Base-by-base conservation (phyloP, 2,113 vertebrate genomes). In the Mastomys natalensis region DNA sequence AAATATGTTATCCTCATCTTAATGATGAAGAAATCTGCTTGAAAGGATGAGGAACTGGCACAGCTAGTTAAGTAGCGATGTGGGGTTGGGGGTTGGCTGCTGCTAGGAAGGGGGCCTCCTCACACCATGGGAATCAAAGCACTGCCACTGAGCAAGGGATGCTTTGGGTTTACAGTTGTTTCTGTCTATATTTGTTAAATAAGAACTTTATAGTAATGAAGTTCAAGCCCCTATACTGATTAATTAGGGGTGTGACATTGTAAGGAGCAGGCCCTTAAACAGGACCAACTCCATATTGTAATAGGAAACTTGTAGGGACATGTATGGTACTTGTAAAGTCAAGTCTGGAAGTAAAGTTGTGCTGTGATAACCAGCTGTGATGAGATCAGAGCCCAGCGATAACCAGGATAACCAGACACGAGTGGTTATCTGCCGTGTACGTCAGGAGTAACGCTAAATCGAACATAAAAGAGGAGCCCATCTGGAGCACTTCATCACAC, bases 11-110 rank as follows among this genome's bases (percentile, higher is more conserved):
- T 62, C 45, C 13, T 94, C 76, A 82, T 95, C 90, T 90, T 90
- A 88, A 93, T 40, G 92, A 90, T 91, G 95, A 97, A 97, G 97
- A 94, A 88, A 93, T 6, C 53, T 53, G 64, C 22, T 89, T 12
- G 13, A 87, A 93, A 86, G 81, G 58, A 72, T 70, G 91, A 91
- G 74, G 78, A 94, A 97, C 95, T 96, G 72, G 97, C 64, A 78
- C 45, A 96, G 82, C 95, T 76, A 88, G 95, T 95, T 97, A 87
- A 90, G 84, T 43, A 80, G 85, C 60, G 73, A 2, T 74, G 72
- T 7, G 68, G 78, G 92, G 37, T 26, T 58, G 17, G 70, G 74
- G 78, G 87, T 85, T 86, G 58, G 37, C 60, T 55, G 58, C 53
- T 45, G 90, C 74, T 51, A 22, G 58, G 53, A 24, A 64, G 92